Evolutionary conservation across 2,113 vertebrate species (phyloP).

Genomic region (Syngnathoides biaculeatus): DNA sequence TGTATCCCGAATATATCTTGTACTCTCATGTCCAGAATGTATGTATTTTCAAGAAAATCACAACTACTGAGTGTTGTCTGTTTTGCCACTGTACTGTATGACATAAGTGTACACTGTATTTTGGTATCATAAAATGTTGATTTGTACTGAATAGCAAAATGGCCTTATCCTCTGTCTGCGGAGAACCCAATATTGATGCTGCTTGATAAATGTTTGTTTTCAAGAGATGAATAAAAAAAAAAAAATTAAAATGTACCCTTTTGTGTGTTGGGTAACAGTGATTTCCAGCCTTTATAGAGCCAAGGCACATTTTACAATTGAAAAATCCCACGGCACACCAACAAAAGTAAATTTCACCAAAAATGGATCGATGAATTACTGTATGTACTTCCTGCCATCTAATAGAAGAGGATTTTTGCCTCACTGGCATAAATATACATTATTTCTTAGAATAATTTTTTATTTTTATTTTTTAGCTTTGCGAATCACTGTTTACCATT

Average conservation of each 20-base stretch:
- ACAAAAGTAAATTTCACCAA: too few relatives aligned
- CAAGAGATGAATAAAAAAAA: constrained; percentile 57
- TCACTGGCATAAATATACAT: too few relatives aligned
- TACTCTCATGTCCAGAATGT: not conserved
- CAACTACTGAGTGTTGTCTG: not conserved
- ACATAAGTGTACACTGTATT: constrained; percentile 10
- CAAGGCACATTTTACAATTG: too few relatives aligned
- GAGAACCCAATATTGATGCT: constrained; percentile 24
- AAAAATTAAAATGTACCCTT: constrained; percentile 18
- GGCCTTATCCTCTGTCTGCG: constrained; percentile 29
- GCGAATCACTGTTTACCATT: too few relatives aligned
- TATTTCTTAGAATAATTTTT: too few relatives aligned
- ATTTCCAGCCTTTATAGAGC: too few relatives aligned
- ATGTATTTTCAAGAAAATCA: constrained; percentile 9
- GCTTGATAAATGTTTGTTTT: constrained; percentile 18
- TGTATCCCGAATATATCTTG: constrained; percentile 8
- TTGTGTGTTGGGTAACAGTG: too few relatives aligned
- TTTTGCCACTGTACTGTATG: constrained; percentile 1
- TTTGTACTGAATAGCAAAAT: constrained; percentile 30
- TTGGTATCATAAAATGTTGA: constrained; percentile 3
- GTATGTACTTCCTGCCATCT: too few relatives aligned
- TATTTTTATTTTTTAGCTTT: too few relatives aligned
- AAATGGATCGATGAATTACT: too few relatives aligned
- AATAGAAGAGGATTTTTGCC: too few relatives aligned
- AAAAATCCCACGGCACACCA: too few relatives aligned